Evolutionary conservation across 1,140 invertebrate genomes (phyloP).

Genomic region (Drosophila pectinifera): DNA sequence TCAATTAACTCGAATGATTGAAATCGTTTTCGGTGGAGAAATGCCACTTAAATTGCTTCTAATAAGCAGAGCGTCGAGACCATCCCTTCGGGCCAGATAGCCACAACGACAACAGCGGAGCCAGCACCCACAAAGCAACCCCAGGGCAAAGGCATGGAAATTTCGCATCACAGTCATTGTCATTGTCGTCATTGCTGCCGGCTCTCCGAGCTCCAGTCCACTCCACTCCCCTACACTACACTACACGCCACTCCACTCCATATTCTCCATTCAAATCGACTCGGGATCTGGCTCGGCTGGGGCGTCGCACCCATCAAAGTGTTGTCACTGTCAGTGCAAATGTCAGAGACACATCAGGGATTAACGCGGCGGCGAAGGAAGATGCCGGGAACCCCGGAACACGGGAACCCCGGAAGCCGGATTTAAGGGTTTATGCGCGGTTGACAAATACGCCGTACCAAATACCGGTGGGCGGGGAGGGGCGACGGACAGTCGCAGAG

Average conservation of each 20-base stretch:
- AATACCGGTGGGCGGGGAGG: slow-evolving; percentile 10
- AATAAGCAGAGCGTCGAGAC: slow-evolving; percentile 39
- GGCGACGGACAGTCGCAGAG: slow-evolving; percentile 25
- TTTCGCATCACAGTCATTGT: slow-evolving; percentile 69
- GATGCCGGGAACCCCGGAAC: slow-evolving; percentile 39
- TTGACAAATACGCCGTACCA: slow-evolving; percentile 61
- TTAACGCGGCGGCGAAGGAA: slow-evolving; percentile 65
- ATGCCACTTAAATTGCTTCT: slow-evolving; percentile 63
- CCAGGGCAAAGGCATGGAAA: slow-evolving; percentile 36
- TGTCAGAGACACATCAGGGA: slow-evolving; percentile 85
- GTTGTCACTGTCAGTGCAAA: slow-evolving; percentile 84
- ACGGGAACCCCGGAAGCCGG: slow-evolving; percentile 56
- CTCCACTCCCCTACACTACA: neutral
- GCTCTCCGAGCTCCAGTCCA: slow-evolving; percentile 31
- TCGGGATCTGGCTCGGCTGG: slow-evolving; percentile 43
- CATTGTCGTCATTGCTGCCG: slow-evolving; percentile 61
- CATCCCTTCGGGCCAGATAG: slow-evolving; percentile 27
- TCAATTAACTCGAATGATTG: slow-evolving; percentile 70
- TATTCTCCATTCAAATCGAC: slow-evolving; percentile 26
- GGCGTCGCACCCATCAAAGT: slow-evolving; percentile 77
- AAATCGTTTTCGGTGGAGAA: slow-evolving; percentile 40
- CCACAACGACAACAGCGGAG: slow-evolving; percentile 32
- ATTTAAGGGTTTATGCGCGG: slow-evolving; percentile 78
- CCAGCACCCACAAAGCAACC: slow-evolving; percentile 41
- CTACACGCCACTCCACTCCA: slow-evolving; percentile 6